These are phyloP conservation scores for Nematostella vectensis DNA, from an alignment of 92 coral and sea anemone genomes.

Conservation along the genomic window DNA sequence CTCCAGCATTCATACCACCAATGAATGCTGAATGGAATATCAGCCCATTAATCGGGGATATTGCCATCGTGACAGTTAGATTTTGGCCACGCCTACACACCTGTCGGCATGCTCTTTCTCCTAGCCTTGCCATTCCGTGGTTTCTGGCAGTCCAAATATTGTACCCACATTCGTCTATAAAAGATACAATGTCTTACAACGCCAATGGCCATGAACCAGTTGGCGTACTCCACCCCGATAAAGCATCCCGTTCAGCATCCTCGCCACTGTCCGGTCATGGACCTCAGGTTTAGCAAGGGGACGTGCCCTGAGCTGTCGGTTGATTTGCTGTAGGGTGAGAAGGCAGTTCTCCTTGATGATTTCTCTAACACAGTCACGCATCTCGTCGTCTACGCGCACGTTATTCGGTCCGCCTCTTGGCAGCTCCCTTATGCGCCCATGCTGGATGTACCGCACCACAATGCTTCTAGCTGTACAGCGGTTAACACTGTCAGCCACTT, in stretches of 20 bases:
- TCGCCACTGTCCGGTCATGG: background rate
- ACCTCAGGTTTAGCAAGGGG: background rate
- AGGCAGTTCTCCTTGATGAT: slow-evolving; percentile 1
- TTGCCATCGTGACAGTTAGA: background rate
- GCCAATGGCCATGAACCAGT: too few relatives aligned
- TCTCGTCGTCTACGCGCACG: too few relatives aligned
- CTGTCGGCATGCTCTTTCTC: background rate
- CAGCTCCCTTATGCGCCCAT: background rate
- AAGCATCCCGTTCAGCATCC: background rate
- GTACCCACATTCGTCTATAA: too few relatives aligned
- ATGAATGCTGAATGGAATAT: background rate
- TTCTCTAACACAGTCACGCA: too few relatives aligned
- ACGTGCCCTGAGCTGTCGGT: background rate
- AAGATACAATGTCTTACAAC: too few relatives aligned
- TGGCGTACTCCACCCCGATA: background rate
- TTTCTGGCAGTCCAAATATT: too few relatives aligned
- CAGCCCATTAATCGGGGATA: background rate
- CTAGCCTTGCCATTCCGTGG: background rate
- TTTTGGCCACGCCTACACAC: background rate
- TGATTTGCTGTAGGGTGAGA: background rate
- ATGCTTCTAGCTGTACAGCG: slow-evolving; percentile 25
- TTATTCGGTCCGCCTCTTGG: background rate
- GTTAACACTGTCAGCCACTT: slow-evolving; percentile 33
- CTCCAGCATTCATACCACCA: background rate
- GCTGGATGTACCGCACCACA: slow-evolving; percentile 5